Base-by-base conservation (phyloP, 2,797 vertebrate species). In the Orestias chungarensis region DNA sequence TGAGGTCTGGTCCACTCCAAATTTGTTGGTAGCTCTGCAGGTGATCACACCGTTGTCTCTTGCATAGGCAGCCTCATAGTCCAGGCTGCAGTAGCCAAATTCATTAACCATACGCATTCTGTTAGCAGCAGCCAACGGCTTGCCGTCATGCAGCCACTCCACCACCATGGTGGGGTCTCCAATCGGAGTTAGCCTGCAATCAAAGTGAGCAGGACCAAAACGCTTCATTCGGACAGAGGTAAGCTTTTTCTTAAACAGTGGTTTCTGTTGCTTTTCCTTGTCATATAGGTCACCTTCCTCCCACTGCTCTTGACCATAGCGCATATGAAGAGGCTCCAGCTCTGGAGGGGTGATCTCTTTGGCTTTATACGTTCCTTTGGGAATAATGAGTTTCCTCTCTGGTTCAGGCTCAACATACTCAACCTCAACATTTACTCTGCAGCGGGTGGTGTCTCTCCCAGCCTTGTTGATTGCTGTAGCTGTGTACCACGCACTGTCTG, bases 251-350 rank as follows among this genome's bases (percentile, higher is more conserved):
- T 99, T 99, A 86, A 99, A 99, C 87, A 95, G 95, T 0, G 98
- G 97, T 74, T 99, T 99, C 90, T 99, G 98, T 73, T 99, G 97
- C 80, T 99, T 99, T 85, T 99, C 98, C 87, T 99, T 99, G 90
- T 99, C 98, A 12, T 98, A 99, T 25, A 99, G 96, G 86, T 99
- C 98, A 12, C 97, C 97, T 80, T 99, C 98, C 82, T 99, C 98
- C 98, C 98, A 99, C 42, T 99, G 98, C 38, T 99, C 98, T 72
- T 99, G 98, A 27, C 98, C 98, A 46, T 99, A 99, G 61, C 97
- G 94, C 66, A 97, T 85, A 79, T 99, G 97, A 68, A 99, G 95
- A 4, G 98, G 98, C 81, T 99, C 98, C 78, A 99, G 62, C 78
- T 99, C 97, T 1, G 98, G 98, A 68, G 98, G 93, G 42, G 96